Evolutionary conservation across 2,888 invertebrate species (phyloP).

Genomic region (Euplagia quadripunctaria): DNA sequence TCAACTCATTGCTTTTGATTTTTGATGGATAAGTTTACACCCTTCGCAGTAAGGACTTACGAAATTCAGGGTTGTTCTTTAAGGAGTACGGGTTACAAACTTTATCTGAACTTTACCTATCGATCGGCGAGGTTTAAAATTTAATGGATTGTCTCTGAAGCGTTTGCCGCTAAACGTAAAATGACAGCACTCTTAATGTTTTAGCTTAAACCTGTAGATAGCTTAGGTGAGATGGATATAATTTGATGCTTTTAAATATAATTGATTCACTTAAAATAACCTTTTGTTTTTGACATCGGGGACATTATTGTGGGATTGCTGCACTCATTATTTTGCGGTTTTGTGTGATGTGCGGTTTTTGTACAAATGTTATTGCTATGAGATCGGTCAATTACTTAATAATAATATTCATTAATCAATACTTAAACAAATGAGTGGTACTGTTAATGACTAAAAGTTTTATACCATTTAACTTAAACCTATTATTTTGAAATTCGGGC

Average conservation of each 20-base stretch:
- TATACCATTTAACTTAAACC: too few species aligned
- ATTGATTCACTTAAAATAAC: neutral
- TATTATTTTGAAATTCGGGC: too few species aligned
- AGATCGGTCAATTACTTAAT: neutral
- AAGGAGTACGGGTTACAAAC: neutral
- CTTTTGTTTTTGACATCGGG: neutral
- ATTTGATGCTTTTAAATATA: neutral
- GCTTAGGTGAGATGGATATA: neutral
- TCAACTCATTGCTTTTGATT: neutral
- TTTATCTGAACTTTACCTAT: conserved; percentile 3
- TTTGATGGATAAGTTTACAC: neutral
- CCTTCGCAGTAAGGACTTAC: neutral
- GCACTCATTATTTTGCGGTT: conserved; percentile 1
- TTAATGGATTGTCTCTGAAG: conserved; percentile 19
- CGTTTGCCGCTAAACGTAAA: conserved; percentile 25
- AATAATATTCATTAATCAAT: neutral
- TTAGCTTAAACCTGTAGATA: neutral
- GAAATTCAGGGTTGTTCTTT: neutral
- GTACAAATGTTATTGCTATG: neutral
- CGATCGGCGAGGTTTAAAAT: conserved; percentile 7
- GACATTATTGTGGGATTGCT: conserved; percentile 44
- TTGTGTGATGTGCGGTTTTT: neutral
- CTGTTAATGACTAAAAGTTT: too few species aligned
- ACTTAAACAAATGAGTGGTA: too few species aligned
- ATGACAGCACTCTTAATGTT: conserved; percentile 24